Conservation (phyloP, 2,113 vertebrate genomes). For the Colius striatus region DNA sequence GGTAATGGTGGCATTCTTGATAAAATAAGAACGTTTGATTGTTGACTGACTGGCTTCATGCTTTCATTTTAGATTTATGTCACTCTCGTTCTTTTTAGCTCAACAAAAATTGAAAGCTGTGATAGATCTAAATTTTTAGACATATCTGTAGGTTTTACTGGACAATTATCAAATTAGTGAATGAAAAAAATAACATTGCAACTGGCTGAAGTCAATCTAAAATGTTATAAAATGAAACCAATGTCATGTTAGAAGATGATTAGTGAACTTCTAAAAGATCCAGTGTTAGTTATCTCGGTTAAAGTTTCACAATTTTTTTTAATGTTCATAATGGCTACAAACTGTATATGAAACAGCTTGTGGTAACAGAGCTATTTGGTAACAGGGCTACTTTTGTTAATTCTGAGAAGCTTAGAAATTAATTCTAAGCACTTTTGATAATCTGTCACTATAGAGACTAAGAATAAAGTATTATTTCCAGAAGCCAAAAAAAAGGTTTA, state of each 20-base stretch:
- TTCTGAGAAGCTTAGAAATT: background rate
- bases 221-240: background rate
- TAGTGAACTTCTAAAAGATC: background rate
- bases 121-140: background rate
- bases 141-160: background rate
- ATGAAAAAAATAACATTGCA: background rate
- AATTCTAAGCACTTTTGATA: background rate
- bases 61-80: background rate
- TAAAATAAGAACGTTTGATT: background rate
- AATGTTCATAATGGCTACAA: background rate
- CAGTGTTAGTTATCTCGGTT: background rate
- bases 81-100: background rate
- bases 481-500: background rate
- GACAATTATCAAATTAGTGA: background rate
- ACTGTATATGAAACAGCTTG: background rate
- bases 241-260: too few relatives aligned
- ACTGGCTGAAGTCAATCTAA: background rate
- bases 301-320: background rate
- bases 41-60: background rate
- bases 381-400: background rate
- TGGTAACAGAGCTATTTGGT: background rate
- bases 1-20: background rate
- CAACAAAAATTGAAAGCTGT: background rate
- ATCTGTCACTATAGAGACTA: background rate
- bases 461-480: background rate